Base-by-base conservation (phyloP, 2,888 invertebrate genomes). In the Cryptus armator region DNA sequence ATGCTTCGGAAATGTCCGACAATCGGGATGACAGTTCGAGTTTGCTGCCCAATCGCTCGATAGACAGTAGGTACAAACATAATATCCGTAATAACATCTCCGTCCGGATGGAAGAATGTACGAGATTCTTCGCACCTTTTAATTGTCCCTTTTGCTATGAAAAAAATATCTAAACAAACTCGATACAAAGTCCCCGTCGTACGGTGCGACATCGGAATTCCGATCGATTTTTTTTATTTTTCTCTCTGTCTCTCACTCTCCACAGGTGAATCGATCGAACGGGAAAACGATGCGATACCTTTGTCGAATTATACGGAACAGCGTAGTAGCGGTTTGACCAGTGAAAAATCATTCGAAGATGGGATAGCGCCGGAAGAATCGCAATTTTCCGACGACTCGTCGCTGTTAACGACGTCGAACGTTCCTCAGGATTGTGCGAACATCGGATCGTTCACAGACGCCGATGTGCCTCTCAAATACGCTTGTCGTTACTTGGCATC, bases 401-500 rank as follows among this genome's bases (percentile, higher is more conserved):
- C 89, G n/a, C 79, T 87, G 10, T 89, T 90, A 3, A 84, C 89
- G 5, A 86, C 90, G 16, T 89, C 92, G 2, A 80, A 80, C 37
- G 62, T 90, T 84, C 14, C 87, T 70, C 53, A 86, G 80, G 85
- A 86, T 74, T 66, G 72, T 10, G 93, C 96, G 48, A 95, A 96
- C 88, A 95, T 97, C 76, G 98, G 98, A 0, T 94, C 95, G 29
- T 94, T 96, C 32, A 94, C 95, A 4, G 97, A 97, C 85, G 94
- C 95, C 10, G 96, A 96, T 86, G 94, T 96, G 0, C 95, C 97
- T 0, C 92, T 98, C 6, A 95, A 96, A 72, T 97, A 96, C 92
- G 97, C 97, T 88, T 95, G 96, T 7, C 95, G 98, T 86, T 95
- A 97, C 81, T 93, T 98, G 4, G 95, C 96, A 16, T 96, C 96